A percentile compares a stretch with the other conserved stretches of the same genome.
Conservation (phyloP, 2,113 vertebrate species). For the Antechinus stuartii region DNA sequence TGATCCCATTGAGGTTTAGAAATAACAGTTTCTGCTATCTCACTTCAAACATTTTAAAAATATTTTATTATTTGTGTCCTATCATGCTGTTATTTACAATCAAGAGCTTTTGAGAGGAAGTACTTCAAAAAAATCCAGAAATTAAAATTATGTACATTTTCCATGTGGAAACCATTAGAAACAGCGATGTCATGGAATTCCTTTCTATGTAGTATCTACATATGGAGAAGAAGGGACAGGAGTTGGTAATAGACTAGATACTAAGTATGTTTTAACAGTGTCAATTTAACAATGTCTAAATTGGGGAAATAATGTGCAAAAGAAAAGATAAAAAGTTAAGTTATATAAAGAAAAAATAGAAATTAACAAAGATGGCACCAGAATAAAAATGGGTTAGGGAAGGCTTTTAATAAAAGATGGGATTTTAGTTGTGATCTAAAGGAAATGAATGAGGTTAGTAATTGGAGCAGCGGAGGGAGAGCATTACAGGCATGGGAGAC, state of each 20-base stretch:
- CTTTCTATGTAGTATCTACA: constrained; percentile 65
- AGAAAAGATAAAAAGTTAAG: not conserved
- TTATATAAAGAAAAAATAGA: not conserved
- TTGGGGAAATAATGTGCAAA: not conserved
- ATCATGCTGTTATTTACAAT: constrained; percentile 75
- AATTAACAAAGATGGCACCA: not conserved
- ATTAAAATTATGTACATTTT: constrained; percentile 76
- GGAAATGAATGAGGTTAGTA: not conserved
- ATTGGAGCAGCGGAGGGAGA: not conserved
- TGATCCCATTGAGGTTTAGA: constrained; percentile 53
- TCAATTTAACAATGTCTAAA: not conserved
- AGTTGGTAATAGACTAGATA: constrained; percentile 47
- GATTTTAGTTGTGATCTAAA: not conserved
- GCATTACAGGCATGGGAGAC: not conserved
- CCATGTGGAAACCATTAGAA: constrained; percentile 72
- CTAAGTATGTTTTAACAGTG: not conserved
- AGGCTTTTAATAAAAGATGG: not conserved
- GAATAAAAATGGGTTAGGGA: not conserved
- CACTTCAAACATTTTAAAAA: constrained; percentile 57
- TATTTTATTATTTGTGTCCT: constrained; percentile 61
- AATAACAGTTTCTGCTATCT: constrained; percentile 56
- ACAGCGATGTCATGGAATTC: constrained; percentile 70
- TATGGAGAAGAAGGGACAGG: constrained; percentile 38
- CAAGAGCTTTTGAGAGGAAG: constrained; percentile 77
- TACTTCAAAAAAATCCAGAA: constrained; percentile 69